Evolutionary conservation across 2,113 vertebrate species (phyloP).

Genomic region (Platichthys stellatus): DNA sequence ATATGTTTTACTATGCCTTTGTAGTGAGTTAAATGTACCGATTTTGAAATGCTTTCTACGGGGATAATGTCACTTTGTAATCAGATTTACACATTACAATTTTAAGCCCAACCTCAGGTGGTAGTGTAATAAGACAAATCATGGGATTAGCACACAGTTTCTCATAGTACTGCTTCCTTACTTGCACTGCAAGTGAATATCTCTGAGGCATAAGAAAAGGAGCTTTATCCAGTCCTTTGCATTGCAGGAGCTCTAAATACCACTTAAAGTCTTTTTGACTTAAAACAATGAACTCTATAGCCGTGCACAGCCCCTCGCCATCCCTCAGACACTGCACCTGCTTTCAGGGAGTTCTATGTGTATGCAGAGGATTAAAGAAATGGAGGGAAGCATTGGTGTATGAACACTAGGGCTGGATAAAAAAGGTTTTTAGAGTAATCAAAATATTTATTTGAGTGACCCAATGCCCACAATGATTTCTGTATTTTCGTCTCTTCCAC

Average conservation of each 20-base stretch:
- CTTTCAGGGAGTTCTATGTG: slow-evolving; percentile 2
- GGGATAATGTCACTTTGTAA: slow-evolving; percentile 10
- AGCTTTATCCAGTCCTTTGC: slow-evolving; percentile 36
- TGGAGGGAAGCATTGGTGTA: slow-evolving; percentile 11
- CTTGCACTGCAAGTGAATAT: slow-evolving; percentile 32
- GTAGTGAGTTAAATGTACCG: not conserved
- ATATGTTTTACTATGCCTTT: not conserved
- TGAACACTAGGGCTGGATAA: not conserved
- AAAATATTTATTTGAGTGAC: not conserved
- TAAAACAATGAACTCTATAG: slow-evolving; percentile 46
- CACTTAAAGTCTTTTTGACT: slow-evolving; percentile 37
- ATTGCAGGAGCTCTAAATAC: slow-evolving; percentile 31
- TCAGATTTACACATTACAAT: slow-evolving; percentile 10
- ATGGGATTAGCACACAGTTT: slow-evolving; percentile 31
- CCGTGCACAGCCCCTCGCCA: not conserved
- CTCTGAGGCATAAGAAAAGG: slow-evolving; percentile 29
- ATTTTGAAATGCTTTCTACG: not conserved
- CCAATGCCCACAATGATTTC: not conserved
- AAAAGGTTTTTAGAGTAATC: not conserved
- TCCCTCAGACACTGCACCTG: slow-evolving; percentile 35
- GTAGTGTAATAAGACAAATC: not conserved
- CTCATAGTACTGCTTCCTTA: slow-evolving; percentile 14
- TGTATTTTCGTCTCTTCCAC: not conserved
- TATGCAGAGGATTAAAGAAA: slow-evolving; percentile 23
- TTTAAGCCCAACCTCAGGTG: slow-evolving; percentile 17